Conservation (phyloP, 2,797 vertebrate species). For the Thamnophis elegans region DNA sequence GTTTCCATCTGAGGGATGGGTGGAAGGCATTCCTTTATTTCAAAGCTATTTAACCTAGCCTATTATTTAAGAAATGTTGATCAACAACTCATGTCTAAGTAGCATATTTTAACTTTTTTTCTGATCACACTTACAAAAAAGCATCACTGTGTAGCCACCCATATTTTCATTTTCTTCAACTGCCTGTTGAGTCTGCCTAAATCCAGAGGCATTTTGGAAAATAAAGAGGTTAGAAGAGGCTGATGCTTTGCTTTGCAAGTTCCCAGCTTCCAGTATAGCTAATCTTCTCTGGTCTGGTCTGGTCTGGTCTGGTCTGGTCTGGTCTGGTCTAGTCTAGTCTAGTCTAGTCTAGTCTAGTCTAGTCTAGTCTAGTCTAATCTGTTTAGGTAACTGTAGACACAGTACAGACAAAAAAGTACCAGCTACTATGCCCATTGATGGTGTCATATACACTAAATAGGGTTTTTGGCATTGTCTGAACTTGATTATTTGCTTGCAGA, state of each 20-base stretch:
- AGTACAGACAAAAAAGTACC: neutral
- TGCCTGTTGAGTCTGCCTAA: neutral
- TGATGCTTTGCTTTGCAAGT: neutral
- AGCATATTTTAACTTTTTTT: neutral
- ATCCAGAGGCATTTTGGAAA: neutral
- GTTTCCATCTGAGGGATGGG: neutral
- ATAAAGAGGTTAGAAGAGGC: neutral
- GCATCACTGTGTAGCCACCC: neutral
- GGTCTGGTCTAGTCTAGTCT: too few relatives aligned
- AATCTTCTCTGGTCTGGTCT: too few relatives aligned
- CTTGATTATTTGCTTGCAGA: neutral
- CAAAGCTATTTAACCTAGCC: neutral
- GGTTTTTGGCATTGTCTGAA: neutral
- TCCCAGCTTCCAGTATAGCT: neutral
- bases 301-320: too few relatives aligned
- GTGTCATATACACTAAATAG: neutral
- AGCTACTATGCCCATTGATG: neutral
- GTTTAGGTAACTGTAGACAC: neutral
- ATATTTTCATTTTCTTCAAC: neutral
- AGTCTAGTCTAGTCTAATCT: neutral
- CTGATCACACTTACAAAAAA: neutral
- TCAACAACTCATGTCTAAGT: neutral
- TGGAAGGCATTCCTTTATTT: neutral
- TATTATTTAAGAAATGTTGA: neutral
- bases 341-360: neutral